These are phyloP conservation scores for Hypothenemus hampei DNA, from an alignment of 1,140 invertebrate species.

Conservation along the genomic window DNA sequence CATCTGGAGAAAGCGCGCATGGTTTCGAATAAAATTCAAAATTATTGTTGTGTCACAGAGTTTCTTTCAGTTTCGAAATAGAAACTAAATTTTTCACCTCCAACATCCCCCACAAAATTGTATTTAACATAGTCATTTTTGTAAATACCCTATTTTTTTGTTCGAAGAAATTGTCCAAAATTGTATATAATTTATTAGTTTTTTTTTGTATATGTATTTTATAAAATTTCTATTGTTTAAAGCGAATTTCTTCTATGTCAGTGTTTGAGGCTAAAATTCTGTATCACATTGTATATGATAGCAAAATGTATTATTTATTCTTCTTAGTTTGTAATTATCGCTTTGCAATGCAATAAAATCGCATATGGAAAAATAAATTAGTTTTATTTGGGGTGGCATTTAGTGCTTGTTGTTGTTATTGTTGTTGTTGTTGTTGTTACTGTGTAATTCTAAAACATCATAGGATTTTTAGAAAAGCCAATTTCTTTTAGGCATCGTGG, in stretches of 20 bases:
- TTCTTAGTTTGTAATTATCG: constrained; percentile 27
- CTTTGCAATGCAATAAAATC: constrained; percentile 29
- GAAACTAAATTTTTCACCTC: constrained; percentile 11
- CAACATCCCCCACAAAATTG: neutral
- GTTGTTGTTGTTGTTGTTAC: too few species aligned
- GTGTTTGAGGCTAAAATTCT: constrained; percentile 15
- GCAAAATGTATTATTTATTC: constrained; percentile 30
- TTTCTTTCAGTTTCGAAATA: too few species aligned
- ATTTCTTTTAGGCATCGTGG: too few species aligned
- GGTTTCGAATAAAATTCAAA: neutral
- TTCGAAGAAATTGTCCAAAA: constrained; percentile 16
- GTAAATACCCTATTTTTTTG: constrained; percentile 13
- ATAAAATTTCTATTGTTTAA: constrained; percentile 5
- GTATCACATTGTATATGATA: constrained; percentile 28
- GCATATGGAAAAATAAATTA: constrained; percentile 14
- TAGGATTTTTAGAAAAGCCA: too few species aligned
- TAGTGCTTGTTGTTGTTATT: too few species aligned
- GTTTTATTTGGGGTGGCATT: constrained; percentile 3
- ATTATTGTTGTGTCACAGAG: neutral
- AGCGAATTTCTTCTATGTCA: constrained; percentile 18
- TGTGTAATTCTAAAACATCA: too few species aligned
- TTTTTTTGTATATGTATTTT: constrained; percentile 14
- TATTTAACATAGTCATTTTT: neutral
- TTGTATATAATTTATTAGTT: constrained; percentile 17
- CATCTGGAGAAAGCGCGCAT: constrained; percentile 20